phyloP scores from a whole-genome alignment of 2,113 vertebrate genomes.

The Chaenogobius annularis region DNA sequence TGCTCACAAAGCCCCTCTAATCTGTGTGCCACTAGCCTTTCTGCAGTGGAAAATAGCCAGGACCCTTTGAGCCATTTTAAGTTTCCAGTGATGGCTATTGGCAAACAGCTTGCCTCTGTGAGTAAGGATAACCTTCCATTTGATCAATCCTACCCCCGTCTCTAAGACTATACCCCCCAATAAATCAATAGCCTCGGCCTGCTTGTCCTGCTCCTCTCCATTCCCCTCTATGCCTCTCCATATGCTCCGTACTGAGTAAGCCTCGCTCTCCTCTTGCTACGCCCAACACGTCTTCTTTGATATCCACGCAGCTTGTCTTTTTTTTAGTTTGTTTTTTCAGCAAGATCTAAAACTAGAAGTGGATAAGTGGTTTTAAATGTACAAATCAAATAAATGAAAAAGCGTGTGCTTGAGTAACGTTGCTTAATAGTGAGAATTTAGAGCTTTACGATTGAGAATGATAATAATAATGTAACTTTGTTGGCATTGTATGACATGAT shows the following conservation, averaged over 20 bases:
- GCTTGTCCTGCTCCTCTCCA: slow-evolving; percentile 70
- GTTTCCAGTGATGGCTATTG: slow-evolving; percentile 75
- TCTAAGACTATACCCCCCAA: slow-evolving; percentile 72
- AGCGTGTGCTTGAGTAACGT: no score
- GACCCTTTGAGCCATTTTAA: slow-evolving; percentile 71
- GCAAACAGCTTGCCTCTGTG: slow-evolving; percentile 79
- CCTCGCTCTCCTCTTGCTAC: slow-evolving; percentile 22
- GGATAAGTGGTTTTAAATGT: slow-evolving; percentile 18
- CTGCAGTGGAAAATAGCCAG: slow-evolving; percentile 63
- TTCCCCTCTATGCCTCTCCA: slow-evolving; percentile 46
- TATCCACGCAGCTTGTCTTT: slow-evolving; percentile 37
- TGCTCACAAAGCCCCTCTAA: slow-evolving; percentile 24
- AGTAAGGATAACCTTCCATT: slow-evolving; percentile 79
- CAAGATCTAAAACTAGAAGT: slow-evolving; percentile 43
- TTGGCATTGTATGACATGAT: no score
- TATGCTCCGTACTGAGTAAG: slow-evolving; percentile 17
- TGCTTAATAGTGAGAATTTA: no score
- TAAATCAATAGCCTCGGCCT: slow-evolving; percentile 75
- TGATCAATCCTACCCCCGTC: slow-evolving; percentile 75
- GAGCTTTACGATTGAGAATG: no score
- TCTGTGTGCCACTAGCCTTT: slow-evolving; percentile 21
- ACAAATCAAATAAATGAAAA: background rate
- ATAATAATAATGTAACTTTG: no score
- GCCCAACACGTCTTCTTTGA: slow-evolving; percentile 24
- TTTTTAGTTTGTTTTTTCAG: slow-evolving; percentile 26